Base-by-base conservation (phyloP, 2,888 invertebrate species). In the Strigamia crassipes region DNA sequence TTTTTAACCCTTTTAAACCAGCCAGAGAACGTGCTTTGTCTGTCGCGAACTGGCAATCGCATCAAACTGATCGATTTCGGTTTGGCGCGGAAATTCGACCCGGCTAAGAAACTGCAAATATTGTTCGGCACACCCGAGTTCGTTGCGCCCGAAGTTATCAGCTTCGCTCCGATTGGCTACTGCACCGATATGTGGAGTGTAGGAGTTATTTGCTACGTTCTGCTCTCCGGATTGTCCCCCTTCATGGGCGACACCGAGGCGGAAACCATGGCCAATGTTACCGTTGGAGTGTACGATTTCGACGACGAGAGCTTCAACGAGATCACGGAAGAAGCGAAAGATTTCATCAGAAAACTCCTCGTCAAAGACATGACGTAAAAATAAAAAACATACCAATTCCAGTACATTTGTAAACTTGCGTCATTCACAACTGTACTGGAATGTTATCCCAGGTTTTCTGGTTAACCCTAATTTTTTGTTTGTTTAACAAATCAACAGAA, bases 11-110 rank as follows among this genome's bases (percentile, higher is more conserved):
- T n/a, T n/a, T n/a, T n/a, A n/a, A n/a, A n/a, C n/a, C n/a, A 97
- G 94, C 99, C 99, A 12, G 99, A 99, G 89, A 99, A 99, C 89
- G 97, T 99, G 85, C 91, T 99, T 80, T 99, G 99, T 86, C 91
- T 99, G 31, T 96, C 98, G 83, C 94, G 95, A 87, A 92, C 95
- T 80, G 98, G 99, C n/a, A 99, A 99, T 89, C 92, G 98, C 85
- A 96, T 99, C 86, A 99, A 99, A 90, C 95, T 99, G 86, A 99
- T 99, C 85, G 99, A 99, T 89, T 99, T 99, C 88, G 99, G 99
- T 10, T 89, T 99, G 84, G 99, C 99, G 4, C 90, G 97, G 85
- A 93, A 94, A 88, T 97, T 93, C 87, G 95, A 96, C 88, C 96
- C 96, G 0, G 92, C 93, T 86, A 96, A 96, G 90, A 96, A 96